A percentile compares a stretch with the other conserved stretches of the same genome.
These are phyloP conservation scores for Marmota monax DNA, from an alignment of 2,113 vertebrate species.

Conservation along the genomic window DNA sequence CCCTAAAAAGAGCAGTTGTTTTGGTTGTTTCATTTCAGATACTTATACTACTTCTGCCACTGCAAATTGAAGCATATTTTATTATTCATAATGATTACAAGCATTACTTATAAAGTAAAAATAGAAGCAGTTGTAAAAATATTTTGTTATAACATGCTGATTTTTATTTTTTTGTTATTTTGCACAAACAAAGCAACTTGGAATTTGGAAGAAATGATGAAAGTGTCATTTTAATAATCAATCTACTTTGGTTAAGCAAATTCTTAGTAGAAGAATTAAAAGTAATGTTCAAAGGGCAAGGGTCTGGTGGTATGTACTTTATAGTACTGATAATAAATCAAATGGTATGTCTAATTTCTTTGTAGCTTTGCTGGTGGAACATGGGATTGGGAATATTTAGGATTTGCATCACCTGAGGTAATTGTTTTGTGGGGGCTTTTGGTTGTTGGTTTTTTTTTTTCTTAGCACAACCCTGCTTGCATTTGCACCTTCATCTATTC, in stretches of 20 bases:
- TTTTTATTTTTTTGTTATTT: conserved; percentile 67
- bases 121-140: conserved; percentile 51
- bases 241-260: conserved; percentile 50
- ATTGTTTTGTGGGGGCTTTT: conserved; percentile 74
- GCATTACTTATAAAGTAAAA: conserved; percentile 48
- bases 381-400: conserved; percentile 99
- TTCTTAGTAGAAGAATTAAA: conserved; percentile 62
- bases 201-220: conserved; percentile 60
- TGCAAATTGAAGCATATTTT: conserved; percentile 56
- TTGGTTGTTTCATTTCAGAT: conserved; percentile 54
- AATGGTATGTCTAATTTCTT: conserved; percentile 84
- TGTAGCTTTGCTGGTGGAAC: conserved; percentile 98
- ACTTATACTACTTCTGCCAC: not conserved
- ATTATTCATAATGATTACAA: conserved; percentile 39
- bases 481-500: conserved; percentile 8
- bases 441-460: conserved; percentile 8
- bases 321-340: conserved; percentile 76
- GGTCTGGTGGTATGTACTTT: conserved; percentile 44
- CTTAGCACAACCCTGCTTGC: conserved; percentile 62
- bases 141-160: not conserved
- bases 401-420: conserved; percentile 99
- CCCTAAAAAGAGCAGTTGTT: conserved; percentile 21
- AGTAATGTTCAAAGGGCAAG: conserved; percentile 36
- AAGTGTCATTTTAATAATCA: conserved; percentile 44
- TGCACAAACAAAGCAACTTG: conserved; percentile 34